Conservation (phyloP, 2,113 vertebrate genomes). For the Corythornis vintsioides region DNA sequence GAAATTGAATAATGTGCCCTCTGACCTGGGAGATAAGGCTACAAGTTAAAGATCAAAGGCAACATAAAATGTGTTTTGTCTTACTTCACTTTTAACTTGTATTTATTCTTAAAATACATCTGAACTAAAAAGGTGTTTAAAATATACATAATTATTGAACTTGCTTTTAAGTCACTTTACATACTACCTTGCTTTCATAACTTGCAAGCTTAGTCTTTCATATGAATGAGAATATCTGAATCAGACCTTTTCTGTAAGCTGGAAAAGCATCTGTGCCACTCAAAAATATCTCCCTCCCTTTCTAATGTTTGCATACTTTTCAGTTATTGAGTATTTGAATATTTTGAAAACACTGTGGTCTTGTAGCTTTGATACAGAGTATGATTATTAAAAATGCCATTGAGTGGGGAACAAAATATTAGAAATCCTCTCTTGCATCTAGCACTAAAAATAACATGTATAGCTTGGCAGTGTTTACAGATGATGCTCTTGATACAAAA, state of each 20-base stretch:
- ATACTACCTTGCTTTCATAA: background rate
- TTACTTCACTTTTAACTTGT: slow-evolving; percentile 74
- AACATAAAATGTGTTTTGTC: slow-evolving; percentile 75
- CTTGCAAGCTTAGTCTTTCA: background rate
- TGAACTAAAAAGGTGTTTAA: slow-evolving; percentile 26
- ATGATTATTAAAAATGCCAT: background rate
- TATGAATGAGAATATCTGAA: background rate
- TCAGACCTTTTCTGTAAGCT: background rate
- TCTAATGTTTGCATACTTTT: background rate
- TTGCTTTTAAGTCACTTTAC: slow-evolving; percentile 13
- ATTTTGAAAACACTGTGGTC: background rate
- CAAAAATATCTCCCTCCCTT: background rate
- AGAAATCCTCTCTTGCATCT: background rate
- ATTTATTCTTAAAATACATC: slow-evolving; percentile 64
- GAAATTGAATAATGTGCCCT: slow-evolving; percentile 85
- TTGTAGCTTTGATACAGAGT: background rate
- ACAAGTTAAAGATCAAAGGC: slow-evolving; percentile 85
- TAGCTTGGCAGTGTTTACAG: background rate
- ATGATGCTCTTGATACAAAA: background rate
- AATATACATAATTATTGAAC: slow-evolving; percentile 10
- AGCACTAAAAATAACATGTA: background rate
- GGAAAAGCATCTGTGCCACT: background rate
- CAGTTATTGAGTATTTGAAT: background rate
- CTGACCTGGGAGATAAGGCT: slow-evolving; percentile 81
- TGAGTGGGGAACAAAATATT: background rate